These are phyloP conservation scores for Drosophila subpulchrella DNA, from an alignment of 1,140 invertebrate genomes.

Conservation along the genomic window DNA sequence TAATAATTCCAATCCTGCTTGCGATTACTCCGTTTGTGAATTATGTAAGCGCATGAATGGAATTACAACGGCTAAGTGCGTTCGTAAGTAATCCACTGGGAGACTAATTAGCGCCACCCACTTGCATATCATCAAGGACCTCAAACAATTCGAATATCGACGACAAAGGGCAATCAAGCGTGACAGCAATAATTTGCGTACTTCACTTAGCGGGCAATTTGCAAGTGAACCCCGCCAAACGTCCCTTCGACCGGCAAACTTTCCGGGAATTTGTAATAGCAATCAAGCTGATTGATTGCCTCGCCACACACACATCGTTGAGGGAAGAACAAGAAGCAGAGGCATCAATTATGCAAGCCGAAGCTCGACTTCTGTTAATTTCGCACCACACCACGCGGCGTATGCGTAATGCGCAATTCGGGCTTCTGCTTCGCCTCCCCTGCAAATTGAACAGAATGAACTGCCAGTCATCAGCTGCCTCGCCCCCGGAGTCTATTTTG, in stretches of 20 bases:
- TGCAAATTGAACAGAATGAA: conserved; percentile 10
- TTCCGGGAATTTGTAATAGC: conserved; percentile 38
- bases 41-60: conserved; percentile 4
- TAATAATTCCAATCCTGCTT: neutral
- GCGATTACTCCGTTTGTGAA: conserved; percentile 15
- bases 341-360: conserved; percentile 59
- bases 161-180: conserved; percentile 19
- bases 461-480: conserved; percentile 5
- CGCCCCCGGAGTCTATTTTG: neutral
- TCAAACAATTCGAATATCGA: conserved; percentile 25
- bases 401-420: conserved; percentile 42
- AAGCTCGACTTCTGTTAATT: conserved; percentile 42
- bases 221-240: conserved; percentile 17
- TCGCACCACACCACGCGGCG: conserved; percentile 28
- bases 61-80: neutral
- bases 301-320: conserved; percentile 29
- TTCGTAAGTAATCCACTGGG: neutral
- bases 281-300: conserved; percentile 70
- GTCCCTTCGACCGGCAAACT: neutral
- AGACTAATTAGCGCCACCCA: conserved; percentile 13
- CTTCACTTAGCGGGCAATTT: conserved; percentile 37
- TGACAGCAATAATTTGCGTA: conserved; percentile 31
- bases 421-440: no score
- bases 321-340: neutral
- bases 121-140: neutral